Evolutionary conservation across 2,888 invertebrate species (phyloP).

Genomic region (Aplocera efformata): DNA sequence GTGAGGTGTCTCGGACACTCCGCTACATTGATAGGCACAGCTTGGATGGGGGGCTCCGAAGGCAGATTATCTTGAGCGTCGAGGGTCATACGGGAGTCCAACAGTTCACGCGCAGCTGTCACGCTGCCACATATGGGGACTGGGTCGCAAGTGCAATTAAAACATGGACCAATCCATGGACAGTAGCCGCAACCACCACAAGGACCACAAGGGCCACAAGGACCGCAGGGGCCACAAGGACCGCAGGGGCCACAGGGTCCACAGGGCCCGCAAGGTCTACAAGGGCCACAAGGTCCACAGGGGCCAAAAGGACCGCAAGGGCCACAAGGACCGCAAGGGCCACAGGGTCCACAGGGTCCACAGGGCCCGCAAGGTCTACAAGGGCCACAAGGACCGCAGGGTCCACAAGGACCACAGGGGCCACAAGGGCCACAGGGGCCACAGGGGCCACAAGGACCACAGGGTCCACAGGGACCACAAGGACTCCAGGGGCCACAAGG

Average conservation of each 20-base stretch:
- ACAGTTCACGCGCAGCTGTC: background rate
- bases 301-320: slow-evolving; percentile 1
- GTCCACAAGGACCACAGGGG: background rate
- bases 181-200: background rate
- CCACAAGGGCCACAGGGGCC: slow-evolving; percentile 21
- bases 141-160: slow-evolving; percentile 1
- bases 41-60: background rate
- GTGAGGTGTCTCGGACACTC: background rate
- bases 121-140: slow-evolving; percentile 1
- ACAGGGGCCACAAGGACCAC: slow-evolving; percentile 20
- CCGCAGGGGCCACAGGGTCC: too few species aligned
- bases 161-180: background rate
- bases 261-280: too few species aligned
- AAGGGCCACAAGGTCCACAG: slow-evolving; percentile 2
- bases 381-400: slow-evolving; percentile 3
- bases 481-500: slow-evolving; percentile 27
- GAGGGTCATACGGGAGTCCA: slow-evolving; percentile 3
- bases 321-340: slow-evolving; percentile 7
- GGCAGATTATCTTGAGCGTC: background rate
- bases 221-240: background rate
- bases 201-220: slow-evolving; percentile 4
- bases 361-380: background rate
- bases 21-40: background rate
- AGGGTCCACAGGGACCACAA: slow-evolving; percentile 7
- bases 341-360: background rate